Percentiles rank a stretch among this genome's conserved stretches.
Evolutionary conservation across 1,140 invertebrate genomes (phyloP).

Genomic region (Euwallacea fornicatus): DNA sequence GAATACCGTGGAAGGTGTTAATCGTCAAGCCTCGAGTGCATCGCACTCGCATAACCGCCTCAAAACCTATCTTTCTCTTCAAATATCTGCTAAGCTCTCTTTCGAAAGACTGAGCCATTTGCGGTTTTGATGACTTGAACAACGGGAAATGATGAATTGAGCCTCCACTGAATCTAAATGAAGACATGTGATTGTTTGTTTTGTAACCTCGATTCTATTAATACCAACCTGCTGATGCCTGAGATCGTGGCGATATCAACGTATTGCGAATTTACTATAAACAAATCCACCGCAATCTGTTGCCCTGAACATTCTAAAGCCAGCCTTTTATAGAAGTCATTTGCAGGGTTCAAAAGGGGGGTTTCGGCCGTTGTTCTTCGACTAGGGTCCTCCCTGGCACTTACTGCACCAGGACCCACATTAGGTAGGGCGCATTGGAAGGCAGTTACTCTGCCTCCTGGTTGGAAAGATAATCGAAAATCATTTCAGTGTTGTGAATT

Average conservation of each 20-base stretch:
- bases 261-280: slow-evolving; percentile 91
- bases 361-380: slow-evolving; percentile 78
- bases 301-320: slow-evolving; percentile 95
- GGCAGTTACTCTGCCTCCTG: slow-evolving; percentile 90
- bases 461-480: no score
- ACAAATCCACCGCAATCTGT: slow-evolving; percentile 95
- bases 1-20: slow-evolving; percentile 92
- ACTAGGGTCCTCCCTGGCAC: slow-evolving; percentile 84
- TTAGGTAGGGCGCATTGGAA: slow-evolving; percentile 92
- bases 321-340: slow-evolving; percentile 97
- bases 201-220: background rate
- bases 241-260: slow-evolving; percentile 91
- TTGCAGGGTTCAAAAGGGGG: slow-evolving; percentile 86
- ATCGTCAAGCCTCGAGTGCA: slow-evolving; percentile 92
- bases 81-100: slow-evolving; percentile 85
- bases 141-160: slow-evolving; percentile 91
- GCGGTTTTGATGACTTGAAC: slow-evolving; percentile 74
- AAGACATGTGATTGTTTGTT: background rate
- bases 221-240: slow-evolving; percentile 71
- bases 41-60: slow-evolving; percentile 96
- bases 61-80: slow-evolving; percentile 96
- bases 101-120: slow-evolving; percentile 75
- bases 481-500: background rate
- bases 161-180: slow-evolving; percentile 84
- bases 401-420: slow-evolving; percentile 84